A percentile compares a stretch with the other conserved stretches of the same genome.
Conservation (phyloP, 2,797 vertebrate genomes). For the Mallotus villosus region DNA sequence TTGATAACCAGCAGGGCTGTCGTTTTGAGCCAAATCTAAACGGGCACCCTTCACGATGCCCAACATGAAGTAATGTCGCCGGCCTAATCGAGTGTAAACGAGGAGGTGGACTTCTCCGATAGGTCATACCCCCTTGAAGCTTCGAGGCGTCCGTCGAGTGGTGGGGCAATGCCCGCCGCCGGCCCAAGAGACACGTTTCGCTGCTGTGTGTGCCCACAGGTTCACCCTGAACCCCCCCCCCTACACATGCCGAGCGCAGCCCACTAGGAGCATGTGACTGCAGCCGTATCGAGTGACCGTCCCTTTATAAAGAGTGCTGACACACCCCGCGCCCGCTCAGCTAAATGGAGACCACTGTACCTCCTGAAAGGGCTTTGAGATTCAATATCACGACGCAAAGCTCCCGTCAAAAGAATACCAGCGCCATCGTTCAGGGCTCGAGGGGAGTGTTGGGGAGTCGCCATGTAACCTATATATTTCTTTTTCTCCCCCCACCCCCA, state of each 20-base stretch:
- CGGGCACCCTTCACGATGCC: too few species aligned
- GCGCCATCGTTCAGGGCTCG: background rate
- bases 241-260: conserved; percentile 5
- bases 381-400: conserved; percentile 21
- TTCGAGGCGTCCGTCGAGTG: background rate
- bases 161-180: too few species aligned
- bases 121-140: background rate
- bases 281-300: conserved; percentile 57
- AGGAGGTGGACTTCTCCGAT: background rate
- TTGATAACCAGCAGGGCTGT: too few species aligned
- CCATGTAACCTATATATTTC: background rate
- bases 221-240: conserved; percentile 24
- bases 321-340: conserved; percentile 22
- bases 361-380: conserved; percentile 32
- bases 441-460: background rate
- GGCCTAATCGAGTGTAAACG: too few species aligned
- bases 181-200: background rate
- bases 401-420: background rate
- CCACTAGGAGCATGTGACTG: conserved; percentile 52
- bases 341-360: conserved; percentile 42
- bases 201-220: conserved; percentile 17
- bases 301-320: conserved; percentile 48
- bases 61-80: too few species aligned
- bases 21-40: too few species aligned
- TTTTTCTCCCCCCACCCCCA: too few species aligned